Evolutionary conservation across 2,888 invertebrate genomes (phyloP).

Genomic region (Mimachlamys varia): DNA sequence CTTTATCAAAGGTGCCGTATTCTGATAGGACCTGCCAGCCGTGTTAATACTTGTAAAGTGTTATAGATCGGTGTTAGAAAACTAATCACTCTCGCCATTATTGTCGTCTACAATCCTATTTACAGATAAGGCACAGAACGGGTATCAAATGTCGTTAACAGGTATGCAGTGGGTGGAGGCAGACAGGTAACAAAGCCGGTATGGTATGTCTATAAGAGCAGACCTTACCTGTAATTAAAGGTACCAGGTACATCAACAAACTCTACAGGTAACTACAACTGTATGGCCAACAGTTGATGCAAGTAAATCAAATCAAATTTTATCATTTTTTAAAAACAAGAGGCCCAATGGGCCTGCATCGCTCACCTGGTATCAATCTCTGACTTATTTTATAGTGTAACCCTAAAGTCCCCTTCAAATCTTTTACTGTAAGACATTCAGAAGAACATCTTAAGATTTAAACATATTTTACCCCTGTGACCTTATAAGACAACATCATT

Average conservation of each 20-base stretch:
- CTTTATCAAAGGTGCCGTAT: neutral
- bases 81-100: conserved; percentile 17
- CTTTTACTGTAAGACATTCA: too few relatives aligned
- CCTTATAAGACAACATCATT: too few relatives aligned
- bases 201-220: neutral
- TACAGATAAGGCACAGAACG: conserved; percentile 6
- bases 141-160: neutral
- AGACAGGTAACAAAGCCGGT: neutral
- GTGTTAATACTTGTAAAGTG: neutral
- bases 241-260: neutral
- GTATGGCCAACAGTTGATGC: neutral
- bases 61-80: conserved; percentile 32
- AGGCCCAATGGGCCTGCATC: too few relatives aligned
- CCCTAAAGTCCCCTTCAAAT: too few relatives aligned
- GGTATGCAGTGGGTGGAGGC: neutral
- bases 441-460: too few relatives aligned
- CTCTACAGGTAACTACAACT: neutral
- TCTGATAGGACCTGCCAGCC: neutral
- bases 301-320: too few relatives aligned
- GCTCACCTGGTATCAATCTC: too few relatives aligned
- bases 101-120: conserved; percentile 31
- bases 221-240: neutral
- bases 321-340: too few relatives aligned
- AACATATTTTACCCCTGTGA: too few relatives aligned
- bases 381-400: too few relatives aligned